Evolutionary conservation across 1,140 invertebrate genomes (phyloP).

Genomic region (Glomeris maerens): DNA sequence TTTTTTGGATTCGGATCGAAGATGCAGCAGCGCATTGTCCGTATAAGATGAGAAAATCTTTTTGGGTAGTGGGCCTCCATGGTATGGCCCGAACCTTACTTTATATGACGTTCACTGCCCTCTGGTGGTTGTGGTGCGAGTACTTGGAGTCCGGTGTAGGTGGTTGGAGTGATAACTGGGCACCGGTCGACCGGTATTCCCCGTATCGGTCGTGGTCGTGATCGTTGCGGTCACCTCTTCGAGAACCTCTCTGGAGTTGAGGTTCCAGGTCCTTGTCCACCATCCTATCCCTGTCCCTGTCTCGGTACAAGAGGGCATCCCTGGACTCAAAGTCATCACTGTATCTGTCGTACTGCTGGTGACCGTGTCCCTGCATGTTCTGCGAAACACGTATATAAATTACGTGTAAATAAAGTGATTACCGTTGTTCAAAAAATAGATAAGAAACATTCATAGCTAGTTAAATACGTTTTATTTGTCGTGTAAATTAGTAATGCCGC

Average conservation of each 20-base stretch:
- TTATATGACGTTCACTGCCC: conserved; percentile 32
- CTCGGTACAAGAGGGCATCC: conserved; percentile 9
- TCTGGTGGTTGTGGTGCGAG: conserved; percentile 25
- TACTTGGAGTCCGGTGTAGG: conserved; percentile 30
- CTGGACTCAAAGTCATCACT: conserved; percentile 7
- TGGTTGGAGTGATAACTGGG: conserved; percentile 16
- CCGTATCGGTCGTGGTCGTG: neutral
- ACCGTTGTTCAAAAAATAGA: neutral
- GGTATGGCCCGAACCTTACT: no score
- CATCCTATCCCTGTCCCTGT: conserved; percentile 6
- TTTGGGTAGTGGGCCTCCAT: no score
- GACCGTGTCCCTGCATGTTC: neutral
- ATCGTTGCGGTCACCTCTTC: neutral
- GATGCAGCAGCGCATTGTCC: no score
- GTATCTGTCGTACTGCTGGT: conserved; percentile 2
- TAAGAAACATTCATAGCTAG: no score
- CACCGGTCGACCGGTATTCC: conserved; percentile 14
- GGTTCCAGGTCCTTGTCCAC: neutral
- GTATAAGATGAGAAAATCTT: no score
- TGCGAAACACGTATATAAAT: neutral
- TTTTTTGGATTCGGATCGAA: no score
- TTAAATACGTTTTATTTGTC: no score
- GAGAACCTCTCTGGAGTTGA: neutral
- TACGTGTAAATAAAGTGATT: neutral
- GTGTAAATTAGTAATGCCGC: no score